Percentiles rank a stretch among this genome's conserved stretches.
Conservation (phyloP, 1,140 invertebrate species). For the Apis dorsata region DNA sequence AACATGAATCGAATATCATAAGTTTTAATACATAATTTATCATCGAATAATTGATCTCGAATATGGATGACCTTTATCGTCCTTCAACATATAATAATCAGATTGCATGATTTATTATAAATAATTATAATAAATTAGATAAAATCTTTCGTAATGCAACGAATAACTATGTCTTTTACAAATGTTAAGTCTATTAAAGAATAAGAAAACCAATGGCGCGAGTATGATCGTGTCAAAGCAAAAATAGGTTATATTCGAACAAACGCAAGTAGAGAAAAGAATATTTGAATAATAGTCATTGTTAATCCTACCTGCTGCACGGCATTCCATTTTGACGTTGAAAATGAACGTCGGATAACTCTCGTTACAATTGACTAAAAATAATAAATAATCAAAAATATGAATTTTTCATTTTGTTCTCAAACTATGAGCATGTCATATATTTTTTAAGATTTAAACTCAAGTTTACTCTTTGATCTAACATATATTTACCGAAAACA, state of each 20-base stretch:
- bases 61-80: conserved; percentile 68
- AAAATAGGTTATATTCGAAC: conserved; percentile 7
- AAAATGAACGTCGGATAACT: conserved; percentile 80
- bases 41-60: background rate
- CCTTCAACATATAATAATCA: conserved; percentile 60
- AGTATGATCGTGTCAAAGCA: background rate
- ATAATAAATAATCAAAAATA: conserved; percentile 11
- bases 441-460: conserved; percentile 13
- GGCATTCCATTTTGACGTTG: conserved; percentile 80
- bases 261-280: background rate
- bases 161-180: no score
- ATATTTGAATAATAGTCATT: background rate
- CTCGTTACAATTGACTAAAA: conserved; percentile 72
- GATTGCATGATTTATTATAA: conserved; percentile 38
- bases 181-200: no score
- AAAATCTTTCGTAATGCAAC: background rate
- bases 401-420: background rate
- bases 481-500: conserved; percentile 74
- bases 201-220: background rate
- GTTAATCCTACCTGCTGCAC: conserved; percentile 79
- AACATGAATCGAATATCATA: background rate
- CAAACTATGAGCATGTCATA: background rate
- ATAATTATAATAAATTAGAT: conserved; percentile 34
- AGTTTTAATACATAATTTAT: background rate
- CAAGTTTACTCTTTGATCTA: background rate